Base-by-base conservation (phyloP, 2,797 vertebrate species). In the Notamacropus eugenii region DNA sequence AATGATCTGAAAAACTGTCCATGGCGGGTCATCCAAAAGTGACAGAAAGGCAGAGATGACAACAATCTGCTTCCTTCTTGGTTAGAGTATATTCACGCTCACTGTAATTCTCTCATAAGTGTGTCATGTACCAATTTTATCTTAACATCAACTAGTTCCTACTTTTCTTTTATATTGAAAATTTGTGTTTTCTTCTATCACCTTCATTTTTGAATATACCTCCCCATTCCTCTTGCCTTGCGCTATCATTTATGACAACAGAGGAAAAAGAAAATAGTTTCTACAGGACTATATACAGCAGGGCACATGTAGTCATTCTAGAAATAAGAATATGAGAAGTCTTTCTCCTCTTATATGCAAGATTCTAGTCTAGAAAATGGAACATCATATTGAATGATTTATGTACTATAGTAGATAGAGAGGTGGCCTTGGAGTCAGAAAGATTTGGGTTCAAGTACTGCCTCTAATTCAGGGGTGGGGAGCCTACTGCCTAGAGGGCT, bases 1-100 rank as follows among this genome's bases (percentile, higher is more conserved):
- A 96, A 92, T 92, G 92, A 52, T 92, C 96, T 87, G 91, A 93
- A 94, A 93, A 95, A 28, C 24, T 87, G 22, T 87, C 40, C 40
- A 27, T 4, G 67, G 40, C 95, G 59, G 87, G 91, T 91, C 31
- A 54, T 93, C 56, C 52, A 74, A 54, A 91, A 94, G 58, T n/a
- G 90, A 74, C 82, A 96, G 58, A 57, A 93, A 95, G 87, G 92
- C 50, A 90, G 90, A 50, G 56, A 50, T 59, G 93, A 82, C 24
- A 62, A 90, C 52, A 95, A 55, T 94, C 28, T 52, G 90, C 91
- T 93, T 96, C 54, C 82, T 92, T 57, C 54, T 62, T 94, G 90
- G 91, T 94, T 74, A 93, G 62, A 55, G 16, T 46, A 58, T 55
- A 67, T 95, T 97, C 94, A 54, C 29, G 27, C 13, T 87, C 92